Percentiles rank a stretch among this genome's conserved stretches.
Evolutionary conservation across 2,113 vertebrate genomes (phyloP).

Genomic region (Pachycephala philippinensis): DNA sequence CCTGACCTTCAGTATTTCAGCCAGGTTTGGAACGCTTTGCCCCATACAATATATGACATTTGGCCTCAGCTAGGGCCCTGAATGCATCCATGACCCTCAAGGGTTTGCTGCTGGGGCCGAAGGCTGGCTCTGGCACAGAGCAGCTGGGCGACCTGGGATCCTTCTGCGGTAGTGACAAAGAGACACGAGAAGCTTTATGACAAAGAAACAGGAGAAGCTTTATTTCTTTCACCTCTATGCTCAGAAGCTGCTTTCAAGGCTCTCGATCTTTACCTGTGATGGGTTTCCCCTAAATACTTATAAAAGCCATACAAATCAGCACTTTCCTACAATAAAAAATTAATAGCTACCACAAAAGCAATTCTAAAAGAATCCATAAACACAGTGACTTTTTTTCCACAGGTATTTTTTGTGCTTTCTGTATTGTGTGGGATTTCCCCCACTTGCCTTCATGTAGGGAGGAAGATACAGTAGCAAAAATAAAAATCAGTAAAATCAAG

Average conservation of each 20-base stretch:
- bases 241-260: neutral
- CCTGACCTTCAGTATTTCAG: neutral
- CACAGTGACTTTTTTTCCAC: neutral
- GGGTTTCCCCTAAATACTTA: neutral
- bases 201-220: neutral
- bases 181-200: neutral
- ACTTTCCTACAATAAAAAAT: neutral
- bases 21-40: neutral
- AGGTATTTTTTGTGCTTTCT: neutral
- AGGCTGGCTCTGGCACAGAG: accelerated
- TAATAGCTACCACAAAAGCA: neutral
- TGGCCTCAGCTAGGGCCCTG: too few relatives aligned
- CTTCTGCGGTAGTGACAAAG: neutral
- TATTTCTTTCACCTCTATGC: neutral
- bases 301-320: neutral
- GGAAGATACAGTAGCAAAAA: neutral
- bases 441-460: neutral
- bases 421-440: neutral
- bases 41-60: neutral
- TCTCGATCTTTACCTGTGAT: accelerated
- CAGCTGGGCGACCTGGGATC: neutral
- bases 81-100: neutral
- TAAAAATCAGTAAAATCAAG: neutral
- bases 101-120: neutral
- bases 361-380: neutral